phyloP scores from a whole-genome alignment of 2,888 invertebrate genomes.

The Tolmerus cingulatus region DNA sequence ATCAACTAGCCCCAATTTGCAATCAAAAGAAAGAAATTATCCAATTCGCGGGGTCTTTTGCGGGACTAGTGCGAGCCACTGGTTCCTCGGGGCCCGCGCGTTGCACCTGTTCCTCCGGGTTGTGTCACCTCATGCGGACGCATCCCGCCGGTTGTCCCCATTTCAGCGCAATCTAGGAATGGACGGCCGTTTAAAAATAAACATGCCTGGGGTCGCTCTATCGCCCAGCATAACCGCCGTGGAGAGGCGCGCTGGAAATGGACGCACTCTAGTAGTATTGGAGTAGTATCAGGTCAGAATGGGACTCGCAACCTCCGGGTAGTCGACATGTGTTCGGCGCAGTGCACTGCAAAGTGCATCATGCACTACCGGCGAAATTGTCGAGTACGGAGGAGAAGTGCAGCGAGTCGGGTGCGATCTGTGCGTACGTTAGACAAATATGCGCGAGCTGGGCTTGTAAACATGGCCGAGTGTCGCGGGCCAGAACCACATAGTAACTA shows the following conservation, averaged over 20 bases:
- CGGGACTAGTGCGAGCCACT: neutral
- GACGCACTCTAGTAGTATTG: neutral
- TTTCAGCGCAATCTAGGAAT: conserved; percentile 5
- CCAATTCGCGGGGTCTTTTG: neutral
- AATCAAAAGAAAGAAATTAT: neutral
- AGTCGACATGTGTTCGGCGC: neutral
- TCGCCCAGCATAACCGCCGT: neutral
- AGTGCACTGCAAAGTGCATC: neutral
- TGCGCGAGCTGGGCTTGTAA: neutral
- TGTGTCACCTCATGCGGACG: neutral
- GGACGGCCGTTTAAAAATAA: conserved; percentile 25
- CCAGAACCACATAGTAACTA: neutral
- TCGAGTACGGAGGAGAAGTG: neutral
- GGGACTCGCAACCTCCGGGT: neutral
- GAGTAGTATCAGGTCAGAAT: conserved; percentile 11
- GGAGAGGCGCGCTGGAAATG: neutral
- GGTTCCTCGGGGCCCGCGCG: neutral
- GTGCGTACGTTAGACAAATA: conserved; percentile 20
- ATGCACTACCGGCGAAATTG: neutral
- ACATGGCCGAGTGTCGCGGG: neutral
- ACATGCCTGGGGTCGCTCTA: neutral
- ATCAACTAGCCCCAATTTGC: neutral
- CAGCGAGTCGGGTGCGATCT: neutral
- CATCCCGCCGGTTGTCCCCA: conserved; percentile 11
- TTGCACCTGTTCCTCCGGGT: conserved; percentile 13